Evolutionary conservation across 2,888 invertebrate genomes (phyloP).

Genomic region (Tetragonisca angustula): DNA sequence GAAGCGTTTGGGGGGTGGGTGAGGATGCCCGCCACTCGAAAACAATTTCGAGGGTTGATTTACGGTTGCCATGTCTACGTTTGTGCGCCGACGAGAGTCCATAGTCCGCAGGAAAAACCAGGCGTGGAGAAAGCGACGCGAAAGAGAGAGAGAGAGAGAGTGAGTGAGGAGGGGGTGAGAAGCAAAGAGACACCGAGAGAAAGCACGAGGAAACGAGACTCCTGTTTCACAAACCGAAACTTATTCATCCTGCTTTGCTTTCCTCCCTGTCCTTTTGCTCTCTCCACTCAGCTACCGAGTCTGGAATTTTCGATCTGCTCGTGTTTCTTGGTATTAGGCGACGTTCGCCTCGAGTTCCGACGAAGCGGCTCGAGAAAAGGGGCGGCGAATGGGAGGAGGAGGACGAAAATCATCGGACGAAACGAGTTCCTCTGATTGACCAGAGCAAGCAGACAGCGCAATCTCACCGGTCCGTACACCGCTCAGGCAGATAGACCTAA

Average conservation of each 20-base stretch:
- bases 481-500: neutral
- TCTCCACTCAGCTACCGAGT: neutral
- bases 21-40: conserved; percentile 54
- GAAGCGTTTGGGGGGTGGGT: neutral
- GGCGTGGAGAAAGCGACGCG: neutral
- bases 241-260: conserved; percentile 35
- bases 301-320: conserved; percentile 37
- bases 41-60: conserved; percentile 76
- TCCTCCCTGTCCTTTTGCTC: neutral
- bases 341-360: conserved; percentile 13
- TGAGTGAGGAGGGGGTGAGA: too few species aligned
- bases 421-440: neutral
- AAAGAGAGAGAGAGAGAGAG: neutral
- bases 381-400: too few species aligned
- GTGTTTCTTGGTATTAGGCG: conserved; percentile 27
- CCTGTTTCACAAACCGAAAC: conserved; percentile 44
- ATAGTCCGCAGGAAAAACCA: conserved; percentile 7
- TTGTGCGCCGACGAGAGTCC: conserved; percentile 2
- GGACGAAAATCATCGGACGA: conserved; percentile 9
- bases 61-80: conserved; percentile 64
- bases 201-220: neutral
- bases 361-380: neutral
- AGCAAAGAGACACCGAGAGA: neutral
- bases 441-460: neutral
- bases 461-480: neutral